phyloP scores from a whole-genome alignment of 2,797 vertebrate species.

The Toxotes lorentzi region DNA sequence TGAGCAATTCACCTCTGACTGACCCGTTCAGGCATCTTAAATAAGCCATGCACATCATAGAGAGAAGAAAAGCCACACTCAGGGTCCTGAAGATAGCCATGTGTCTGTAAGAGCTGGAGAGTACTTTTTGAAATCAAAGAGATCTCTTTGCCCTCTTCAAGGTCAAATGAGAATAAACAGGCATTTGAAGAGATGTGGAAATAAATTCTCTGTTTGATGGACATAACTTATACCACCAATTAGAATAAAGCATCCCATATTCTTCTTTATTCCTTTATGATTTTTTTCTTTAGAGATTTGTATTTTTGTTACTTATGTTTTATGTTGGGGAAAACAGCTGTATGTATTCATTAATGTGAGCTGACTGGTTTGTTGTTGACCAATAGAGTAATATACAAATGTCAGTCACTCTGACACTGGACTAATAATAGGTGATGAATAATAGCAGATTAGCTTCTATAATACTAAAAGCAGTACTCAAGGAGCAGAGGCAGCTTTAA shows the following conservation, averaged over 20 bases:
- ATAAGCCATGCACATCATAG: conserved; percentile 57
- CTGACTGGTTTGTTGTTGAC: neutral
- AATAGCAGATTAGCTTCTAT: conserved; percentile 37
- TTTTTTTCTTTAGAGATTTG: conserved; percentile 4
- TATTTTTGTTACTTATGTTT: neutral
- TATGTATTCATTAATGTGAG: conserved; percentile 10
- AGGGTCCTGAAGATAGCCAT: conserved; percentile 30
- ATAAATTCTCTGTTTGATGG: conserved; percentile 19
- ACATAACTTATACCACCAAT: neutral
- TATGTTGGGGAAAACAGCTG: neutral
- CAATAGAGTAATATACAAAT: conserved; percentile 3
- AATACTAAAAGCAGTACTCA: conserved; percentile 37
- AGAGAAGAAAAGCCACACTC: conserved; percentile 34
- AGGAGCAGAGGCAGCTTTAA: conserved; percentile 22
- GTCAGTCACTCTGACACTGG: neutral
- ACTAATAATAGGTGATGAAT: conserved; percentile 35
- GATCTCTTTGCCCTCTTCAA: conserved; percentile 36
- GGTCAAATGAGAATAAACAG: conserved; percentile 49
- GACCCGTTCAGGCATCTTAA: conserved; percentile 74
- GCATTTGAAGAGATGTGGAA: conserved; percentile 23
- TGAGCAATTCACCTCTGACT: conserved; percentile 79
- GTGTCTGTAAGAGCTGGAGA: conserved; percentile 47
- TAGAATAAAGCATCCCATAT: neutral
- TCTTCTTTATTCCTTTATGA: neutral
- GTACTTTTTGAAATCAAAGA: conserved; percentile 61